A percentile compares a stretch with the other conserved stretches of the same genome.
phyloP scores from a whole-genome alignment of 2,113 vertebrate species.

The Oncorhynchus kisutch region DNA sequence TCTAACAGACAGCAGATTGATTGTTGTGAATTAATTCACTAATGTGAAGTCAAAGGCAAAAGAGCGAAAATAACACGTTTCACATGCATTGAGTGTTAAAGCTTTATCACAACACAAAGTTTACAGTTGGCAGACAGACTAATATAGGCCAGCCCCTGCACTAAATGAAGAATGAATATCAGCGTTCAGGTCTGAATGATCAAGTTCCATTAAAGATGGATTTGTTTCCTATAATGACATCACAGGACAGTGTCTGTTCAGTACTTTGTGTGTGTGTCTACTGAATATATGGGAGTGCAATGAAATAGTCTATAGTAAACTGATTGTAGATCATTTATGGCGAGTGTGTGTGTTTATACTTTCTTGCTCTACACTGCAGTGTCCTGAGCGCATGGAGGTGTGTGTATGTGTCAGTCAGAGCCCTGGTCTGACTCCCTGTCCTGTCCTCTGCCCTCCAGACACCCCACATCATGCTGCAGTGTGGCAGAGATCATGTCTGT shows the following conservation, averaged over 20 bases:
- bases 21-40: too few relatives aligned
- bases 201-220: not conserved
- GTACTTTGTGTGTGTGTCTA: not conserved
- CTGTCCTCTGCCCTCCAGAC: slow-evolving; percentile 50
- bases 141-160: too few relatives aligned
- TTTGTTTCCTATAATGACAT: not conserved
- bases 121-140: too few relatives aligned
- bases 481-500: slow-evolving; percentile 94
- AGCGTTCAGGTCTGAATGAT: not conserved
- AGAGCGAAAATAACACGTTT: too few relatives aligned
- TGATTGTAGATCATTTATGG: not conserved
- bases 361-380: not conserved
- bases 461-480: slow-evolving; percentile 95
- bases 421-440: not conserved
- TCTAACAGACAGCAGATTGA: too few relatives aligned
- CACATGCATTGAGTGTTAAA: too few relatives aligned
- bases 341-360: not conserved
- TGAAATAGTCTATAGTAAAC: too few relatives aligned
- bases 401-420: not conserved
- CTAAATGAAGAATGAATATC: too few relatives aligned
- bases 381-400: slow-evolving; percentile 1
- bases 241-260: not conserved
- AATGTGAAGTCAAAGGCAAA: too few relatives aligned
- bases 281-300: too few relatives aligned
- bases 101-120: too few relatives aligned